Base-by-base conservation (phyloP, 2,797 vertebrate genomes). In the Mastacembelus armatus region DNA sequence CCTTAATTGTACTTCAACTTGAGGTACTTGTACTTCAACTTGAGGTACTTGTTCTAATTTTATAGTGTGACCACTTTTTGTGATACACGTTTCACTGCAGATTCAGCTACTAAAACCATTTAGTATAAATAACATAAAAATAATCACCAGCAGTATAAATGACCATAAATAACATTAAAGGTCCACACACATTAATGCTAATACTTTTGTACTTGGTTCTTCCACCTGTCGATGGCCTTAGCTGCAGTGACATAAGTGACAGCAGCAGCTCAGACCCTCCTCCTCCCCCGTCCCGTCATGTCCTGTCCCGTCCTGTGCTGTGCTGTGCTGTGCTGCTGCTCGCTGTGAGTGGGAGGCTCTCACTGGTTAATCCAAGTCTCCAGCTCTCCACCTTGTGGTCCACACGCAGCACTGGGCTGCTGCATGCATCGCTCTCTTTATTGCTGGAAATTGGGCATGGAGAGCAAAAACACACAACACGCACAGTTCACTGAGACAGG, bases 371-470 rank as follows among this genome's bases (percentile, higher is more conserved):
- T 51, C 65, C 57, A 73, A 82, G 80, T 60, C 88, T 92, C 91
- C 83, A 91, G 88, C 60, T 74, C 92, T 87, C 92, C 93, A 92
- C 90, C 93, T 93, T 90, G 93, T 92, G 93, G 93, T 78, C 66
- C 60, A 60, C 79, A 87, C 16, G 73, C 81, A 84, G 90, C 77
- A 91, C 84, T 85, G 77, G 54, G 69, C 66, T 59, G 9, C 80
- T 79, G 83, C 71, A 87, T 71, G 84, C 77, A 48, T 72, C 36
- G 42, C 45, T 73, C 78, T 79, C 74, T 72, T 84, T 88, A 80
- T 59, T 85, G 81, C 71, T 84, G 81, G 78, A 91, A 90, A 92
- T 92, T 88, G 87, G 84, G 84, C 91, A 87, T 87, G 89, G 88
- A 94, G 88, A 88, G 81, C 85, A 90, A 87, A 92, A 86, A 91